Evolutionary conservation across 2,888 invertebrate genomes (phyloP).

Genomic region (Sarcophaga caerulescens): DNA sequence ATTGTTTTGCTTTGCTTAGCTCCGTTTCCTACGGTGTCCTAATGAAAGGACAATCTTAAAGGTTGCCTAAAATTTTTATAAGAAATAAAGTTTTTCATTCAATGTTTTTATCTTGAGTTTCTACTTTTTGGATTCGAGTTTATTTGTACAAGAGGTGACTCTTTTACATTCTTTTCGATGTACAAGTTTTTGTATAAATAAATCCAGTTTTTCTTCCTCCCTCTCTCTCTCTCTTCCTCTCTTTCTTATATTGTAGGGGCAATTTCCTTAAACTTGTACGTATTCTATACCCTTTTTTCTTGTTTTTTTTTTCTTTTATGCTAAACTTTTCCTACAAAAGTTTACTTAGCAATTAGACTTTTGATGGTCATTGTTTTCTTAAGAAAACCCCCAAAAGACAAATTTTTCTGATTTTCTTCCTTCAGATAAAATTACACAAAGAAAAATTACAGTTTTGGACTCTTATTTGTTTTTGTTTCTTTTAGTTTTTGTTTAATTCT

Average conservation of each 20-base stretch:
- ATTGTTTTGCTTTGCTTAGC: conserved; percentile 2
- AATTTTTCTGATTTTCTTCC: conserved; percentile 35
- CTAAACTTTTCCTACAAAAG: conserved; percentile 43
- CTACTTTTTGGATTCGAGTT: neutral
- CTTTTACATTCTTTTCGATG: conserved; percentile 47
- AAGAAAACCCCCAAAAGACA: conserved; percentile 65
- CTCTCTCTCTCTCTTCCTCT: neutral
- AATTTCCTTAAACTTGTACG: neutral
- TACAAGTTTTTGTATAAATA: conserved; percentile 25
- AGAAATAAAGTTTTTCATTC: conserved; percentile 43
- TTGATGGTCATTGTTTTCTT: conserved; percentile 67
- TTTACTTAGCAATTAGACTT: conserved; percentile 68
- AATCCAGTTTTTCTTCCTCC: neutral
- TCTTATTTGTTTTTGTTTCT: conserved; percentile 11
- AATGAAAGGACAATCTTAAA: conserved; percentile 55
- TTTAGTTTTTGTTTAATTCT: too few relatives aligned
- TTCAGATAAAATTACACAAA: conserved; percentile 62
- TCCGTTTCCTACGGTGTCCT: conserved; percentile 1
- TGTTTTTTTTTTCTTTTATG: neutral
- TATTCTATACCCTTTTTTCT: neutral
- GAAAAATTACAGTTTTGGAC: neutral
- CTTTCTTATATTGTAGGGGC: neutral
- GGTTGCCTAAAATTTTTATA: conserved; percentile 38
- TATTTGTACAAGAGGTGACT: conserved; percentile 60
- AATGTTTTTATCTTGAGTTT: neutral